Percentiles rank a stretch among this genome's conserved stretches.
These are phyloP conservation scores for Drosophila elegans DNA, from an alignment of 1,140 invertebrate species.

Conservation along the genomic window DNA sequence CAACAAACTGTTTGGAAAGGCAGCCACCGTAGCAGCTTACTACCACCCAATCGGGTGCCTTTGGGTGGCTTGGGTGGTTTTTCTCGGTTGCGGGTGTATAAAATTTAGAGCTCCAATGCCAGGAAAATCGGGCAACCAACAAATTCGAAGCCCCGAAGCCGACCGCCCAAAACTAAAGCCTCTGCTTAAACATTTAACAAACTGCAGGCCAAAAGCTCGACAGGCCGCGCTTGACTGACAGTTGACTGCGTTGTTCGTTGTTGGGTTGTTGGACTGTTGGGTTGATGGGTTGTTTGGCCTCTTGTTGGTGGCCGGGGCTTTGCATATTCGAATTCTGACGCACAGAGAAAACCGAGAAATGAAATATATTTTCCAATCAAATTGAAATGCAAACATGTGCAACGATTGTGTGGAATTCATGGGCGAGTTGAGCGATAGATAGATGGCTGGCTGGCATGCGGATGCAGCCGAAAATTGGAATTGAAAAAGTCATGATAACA, in stretches of 20 bases:
- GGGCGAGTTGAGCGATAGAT: conserved; percentile 14
- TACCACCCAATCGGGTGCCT: conserved; percentile 1
- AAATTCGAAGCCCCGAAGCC: conserved; percentile 37
- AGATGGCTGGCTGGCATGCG: conserved; percentile 24
- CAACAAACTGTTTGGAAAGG: conserved; percentile 64
- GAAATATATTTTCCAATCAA: conserved; percentile 81
- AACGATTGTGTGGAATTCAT: conserved; percentile 47
- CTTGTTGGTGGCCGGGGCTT: conserved; percentile 28
- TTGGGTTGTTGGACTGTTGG: conserved; percentile 24
- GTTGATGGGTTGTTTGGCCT: conserved; percentile 14
- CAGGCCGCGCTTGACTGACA: conserved; percentile 75
- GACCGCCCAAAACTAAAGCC: conserved; percentile 57
- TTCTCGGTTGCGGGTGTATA: conserved; percentile 3
- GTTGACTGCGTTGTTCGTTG: conserved; percentile 61
- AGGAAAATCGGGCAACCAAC: conserved; percentile 16
- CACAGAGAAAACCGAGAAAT: conserved; percentile 48
- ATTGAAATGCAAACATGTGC: conserved; percentile 79
- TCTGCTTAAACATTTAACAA: conserved; percentile 81
- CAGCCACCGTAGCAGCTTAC: conserved; percentile 28
- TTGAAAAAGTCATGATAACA: conserved; percentile 79
- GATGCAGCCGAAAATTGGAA: conserved; percentile 63
- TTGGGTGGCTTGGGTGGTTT: conserved; percentile 27
- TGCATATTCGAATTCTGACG: conserved; percentile 69
- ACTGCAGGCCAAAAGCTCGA: conserved; percentile 76
- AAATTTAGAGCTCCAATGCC: conserved; percentile 16